A percentile compares a stretch with the other conserved stretches of the same genome.
Evolutionary conservation across 2,888 invertebrate species (phyloP).

Genomic region (Caenorhabditis panamensis): DNA sequence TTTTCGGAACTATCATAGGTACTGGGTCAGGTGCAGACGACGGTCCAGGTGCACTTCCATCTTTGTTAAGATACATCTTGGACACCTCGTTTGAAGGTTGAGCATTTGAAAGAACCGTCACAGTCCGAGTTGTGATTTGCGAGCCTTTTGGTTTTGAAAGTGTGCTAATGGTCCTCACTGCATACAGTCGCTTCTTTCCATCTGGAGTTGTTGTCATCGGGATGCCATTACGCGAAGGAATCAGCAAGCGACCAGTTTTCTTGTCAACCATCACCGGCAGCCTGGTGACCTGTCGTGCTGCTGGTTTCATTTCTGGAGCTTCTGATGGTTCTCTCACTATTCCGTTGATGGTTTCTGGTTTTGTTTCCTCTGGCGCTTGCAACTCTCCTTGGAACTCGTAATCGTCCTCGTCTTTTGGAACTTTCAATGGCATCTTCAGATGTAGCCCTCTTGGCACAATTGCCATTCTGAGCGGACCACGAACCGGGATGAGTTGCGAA

Average conservation of each 20-base stretch:
- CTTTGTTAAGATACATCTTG: not conserved
- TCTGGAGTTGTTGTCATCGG: not conserved
- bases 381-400: not conserved
- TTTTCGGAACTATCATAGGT: too few relatives aligned
- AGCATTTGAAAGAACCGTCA: too few relatives aligned
- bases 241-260: not conserved
- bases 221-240: not conserved
- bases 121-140: not conserved
- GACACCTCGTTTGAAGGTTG: too few relatives aligned
- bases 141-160: not conserved
- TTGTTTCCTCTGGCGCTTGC: not conserved
- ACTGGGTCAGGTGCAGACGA: not conserved
- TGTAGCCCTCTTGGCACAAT: not conserved
- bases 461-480: not conserved
- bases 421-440: not conserved
- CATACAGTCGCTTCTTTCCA: not conserved
- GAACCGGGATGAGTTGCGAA: not conserved
- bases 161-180: too few relatives aligned
- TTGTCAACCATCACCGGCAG: not conserved
- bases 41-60: not conserved
- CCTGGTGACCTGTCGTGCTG: not conserved
- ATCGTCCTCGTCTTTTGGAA: not conserved
- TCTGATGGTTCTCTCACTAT: too few relatives aligned
- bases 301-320: not conserved
- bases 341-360: too few relatives aligned